These are phyloP conservation scores for Sinocyclocheilus rhinocerous DNA, from an alignment of 2,113 vertebrate species.

Conservation along the genomic window DNA sequence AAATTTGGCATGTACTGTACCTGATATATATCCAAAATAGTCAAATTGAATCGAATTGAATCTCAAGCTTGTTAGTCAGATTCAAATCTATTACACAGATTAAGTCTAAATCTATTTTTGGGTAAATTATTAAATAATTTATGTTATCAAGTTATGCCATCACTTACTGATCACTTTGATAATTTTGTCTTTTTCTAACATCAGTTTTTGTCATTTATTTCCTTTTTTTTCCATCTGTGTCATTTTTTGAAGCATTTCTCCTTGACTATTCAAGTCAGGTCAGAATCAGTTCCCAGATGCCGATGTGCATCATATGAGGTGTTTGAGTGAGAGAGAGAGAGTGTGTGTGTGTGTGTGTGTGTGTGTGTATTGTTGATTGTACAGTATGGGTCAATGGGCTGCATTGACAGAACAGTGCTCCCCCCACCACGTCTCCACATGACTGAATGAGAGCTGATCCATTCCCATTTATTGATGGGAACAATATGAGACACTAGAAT, in stretches of 20 bases:
- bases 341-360: neutral
- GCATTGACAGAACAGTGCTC: slow-evolving; percentile 26
- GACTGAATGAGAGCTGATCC: slow-evolving; percentile 14
- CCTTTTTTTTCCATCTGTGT: neutral
- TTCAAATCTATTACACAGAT: too few relatives aligned
- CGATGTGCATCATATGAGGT: neutral
- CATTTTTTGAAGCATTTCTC: neutral
- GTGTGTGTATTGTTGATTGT: slow-evolving; percentile 20
- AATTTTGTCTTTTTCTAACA: neutral
- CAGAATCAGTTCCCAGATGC: neutral
- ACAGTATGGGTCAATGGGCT: slow-evolving; percentile 40
- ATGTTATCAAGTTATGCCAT: too few relatives aligned
- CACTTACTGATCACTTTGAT: neutral
- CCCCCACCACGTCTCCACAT: slow-evolving; percentile 13
- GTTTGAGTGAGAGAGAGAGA: neutral
- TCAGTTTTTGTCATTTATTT: neutral
- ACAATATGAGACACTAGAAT: neutral
- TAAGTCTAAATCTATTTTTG: too few relatives aligned
- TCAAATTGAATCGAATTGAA: too few relatives aligned
- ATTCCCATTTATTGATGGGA: neutral
- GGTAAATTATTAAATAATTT: too few relatives aligned
- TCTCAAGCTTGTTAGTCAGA: too few relatives aligned
- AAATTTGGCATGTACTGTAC: too few relatives aligned
- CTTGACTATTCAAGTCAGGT: neutral
- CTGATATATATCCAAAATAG: too few relatives aligned